Conservation (phyloP, 53 echinoderm and acorn worm species). For the Hippasteria phrygiana region DNA sequence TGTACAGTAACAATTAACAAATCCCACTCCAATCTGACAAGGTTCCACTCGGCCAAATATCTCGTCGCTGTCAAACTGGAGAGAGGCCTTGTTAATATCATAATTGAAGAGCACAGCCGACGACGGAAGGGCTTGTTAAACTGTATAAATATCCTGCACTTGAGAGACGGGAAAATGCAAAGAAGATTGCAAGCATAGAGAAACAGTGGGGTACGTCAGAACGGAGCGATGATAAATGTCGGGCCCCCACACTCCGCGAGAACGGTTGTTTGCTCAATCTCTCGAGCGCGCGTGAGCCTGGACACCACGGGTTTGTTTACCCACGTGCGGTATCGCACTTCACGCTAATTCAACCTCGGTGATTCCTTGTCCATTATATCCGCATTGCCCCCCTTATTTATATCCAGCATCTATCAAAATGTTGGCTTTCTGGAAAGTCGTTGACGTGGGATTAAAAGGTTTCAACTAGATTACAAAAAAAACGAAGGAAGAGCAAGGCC, state of each 20-base stretch:
- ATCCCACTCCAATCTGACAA: background rate
- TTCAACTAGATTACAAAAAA: slow-evolving; percentile 56
- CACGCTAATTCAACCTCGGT: slow-evolving; percentile 10
- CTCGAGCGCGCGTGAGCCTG: slow-evolving; percentile 18
- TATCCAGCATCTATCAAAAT: slow-evolving; percentile 57
- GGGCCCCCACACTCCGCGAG: background rate
- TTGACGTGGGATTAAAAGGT: slow-evolving; percentile 55
- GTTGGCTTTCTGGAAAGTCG: slow-evolving; percentile 33
- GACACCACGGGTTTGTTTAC: slow-evolving; percentile 23
- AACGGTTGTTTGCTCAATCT: slow-evolving; percentile 38
- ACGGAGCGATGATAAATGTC: slow-evolving; percentile 9
- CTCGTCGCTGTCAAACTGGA: background rate
- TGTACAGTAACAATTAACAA: slow-evolving; percentile 20
- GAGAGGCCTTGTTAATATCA: background rate
- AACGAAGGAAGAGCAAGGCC: background rate
- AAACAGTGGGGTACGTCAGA: background rate
- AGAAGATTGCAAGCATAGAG: background rate
- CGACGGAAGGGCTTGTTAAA: slow-evolving; percentile 11
- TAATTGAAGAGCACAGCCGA: background rate
- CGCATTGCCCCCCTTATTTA: background rate
- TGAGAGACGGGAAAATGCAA: background rate
- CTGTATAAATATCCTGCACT: background rate
- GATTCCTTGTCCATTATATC: slow-evolving; percentile 23
- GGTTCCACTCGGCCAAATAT: background rate
- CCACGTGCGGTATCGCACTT: slow-evolving; percentile 50